A percentile compares a stretch with the other conserved stretches of the same genome.
These are phyloP conservation scores for Acrossocheilus fasciatus DNA, from an alignment of 2,797 vertebrate genomes.

Conservation along the genomic window DNA sequence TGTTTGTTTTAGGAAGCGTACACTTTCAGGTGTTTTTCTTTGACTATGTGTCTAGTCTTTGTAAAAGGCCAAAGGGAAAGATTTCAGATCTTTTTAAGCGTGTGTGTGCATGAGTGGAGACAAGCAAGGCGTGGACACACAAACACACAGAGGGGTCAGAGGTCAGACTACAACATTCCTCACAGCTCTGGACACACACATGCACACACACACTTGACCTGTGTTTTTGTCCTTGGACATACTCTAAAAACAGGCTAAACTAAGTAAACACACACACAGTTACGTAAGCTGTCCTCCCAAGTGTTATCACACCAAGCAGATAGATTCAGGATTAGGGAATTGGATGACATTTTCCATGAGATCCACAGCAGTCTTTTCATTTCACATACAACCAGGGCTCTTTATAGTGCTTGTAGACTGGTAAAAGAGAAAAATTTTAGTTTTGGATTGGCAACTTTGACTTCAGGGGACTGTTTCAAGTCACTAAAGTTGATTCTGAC, in stretches of 20 bases:
- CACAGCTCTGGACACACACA: slow-evolving; percentile 45
- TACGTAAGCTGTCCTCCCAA: slow-evolving; percentile 59
- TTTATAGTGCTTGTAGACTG: neutral
- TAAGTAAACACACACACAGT: slow-evolving; percentile 66
- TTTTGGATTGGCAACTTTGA: neutral
- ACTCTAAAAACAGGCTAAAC: slow-evolving; percentile 58
- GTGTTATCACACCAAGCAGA: slow-evolving; percentile 62
- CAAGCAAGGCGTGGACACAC: slow-evolving; percentile 46
- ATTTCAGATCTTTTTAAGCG: slow-evolving; percentile 28
- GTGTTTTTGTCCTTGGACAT: slow-evolving; percentile 52
- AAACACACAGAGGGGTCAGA: slow-evolving; percentile 52
- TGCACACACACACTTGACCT: slow-evolving; percentile 53
- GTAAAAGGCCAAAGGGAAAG: slow-evolving; percentile 9
- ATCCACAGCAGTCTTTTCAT: neutral
- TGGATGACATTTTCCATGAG: neutral
- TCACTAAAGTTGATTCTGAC: slow-evolving; percentile 17
- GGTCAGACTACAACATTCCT: slow-evolving; percentile 51
- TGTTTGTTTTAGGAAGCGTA: slow-evolving; percentile 32
- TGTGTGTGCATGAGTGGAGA: slow-evolving; percentile 30
- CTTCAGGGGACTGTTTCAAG: slow-evolving; percentile 7
- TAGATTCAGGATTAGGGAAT: slow-evolving; percentile 56
- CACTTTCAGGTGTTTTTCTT: slow-evolving; percentile 28
- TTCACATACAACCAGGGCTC: slow-evolving; percentile 1
- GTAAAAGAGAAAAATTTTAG: neutral
- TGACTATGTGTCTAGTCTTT: slow-evolving; percentile 21